phyloP scores from a whole-genome alignment of 1,140 invertebrate genomes.

The Xylocopa sonorina region DNA sequence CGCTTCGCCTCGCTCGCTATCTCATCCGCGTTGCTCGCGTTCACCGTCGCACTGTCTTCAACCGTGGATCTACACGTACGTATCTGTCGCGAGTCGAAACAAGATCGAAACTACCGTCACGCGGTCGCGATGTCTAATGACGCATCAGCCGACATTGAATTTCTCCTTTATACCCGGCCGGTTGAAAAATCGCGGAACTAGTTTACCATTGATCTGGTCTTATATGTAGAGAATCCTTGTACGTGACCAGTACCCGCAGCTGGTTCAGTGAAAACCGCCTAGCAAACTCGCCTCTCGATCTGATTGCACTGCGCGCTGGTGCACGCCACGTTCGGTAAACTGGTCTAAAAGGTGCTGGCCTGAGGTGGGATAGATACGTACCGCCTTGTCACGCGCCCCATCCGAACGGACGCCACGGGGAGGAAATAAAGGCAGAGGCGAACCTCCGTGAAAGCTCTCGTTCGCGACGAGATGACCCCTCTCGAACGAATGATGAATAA shows the following conservation, averaged over 20 bases:
- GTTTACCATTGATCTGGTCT: conserved; percentile 78
- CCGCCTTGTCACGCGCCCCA: conserved; percentile 4
- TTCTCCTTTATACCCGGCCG: conserved; percentile 80
- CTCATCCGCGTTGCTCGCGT: conserved; percentile 42
- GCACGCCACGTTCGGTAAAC: neutral
- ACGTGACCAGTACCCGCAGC: conserved; percentile 44
- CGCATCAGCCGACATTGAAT: conserved; percentile 77
- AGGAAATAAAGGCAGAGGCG: conserved; percentile 44
- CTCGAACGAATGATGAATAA: neutral
- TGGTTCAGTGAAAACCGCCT: conserved; percentile 72
- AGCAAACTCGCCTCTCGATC: conserved; percentile 42
- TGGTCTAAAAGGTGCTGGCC: conserved; percentile 1
- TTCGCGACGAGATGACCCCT: neutral
- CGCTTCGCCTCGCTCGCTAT: conserved; percentile 29
- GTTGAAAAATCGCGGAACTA: conserved; percentile 79
- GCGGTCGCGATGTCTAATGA: conserved; percentile 73
- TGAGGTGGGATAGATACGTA: conserved; percentile 32
- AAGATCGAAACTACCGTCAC: conserved; percentile 63
- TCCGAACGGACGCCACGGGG: conserved; percentile 28
- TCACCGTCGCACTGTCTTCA: conserved; percentile 11
- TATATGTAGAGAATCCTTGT: conserved; percentile 64
- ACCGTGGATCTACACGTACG: neutral
- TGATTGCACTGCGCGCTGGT: neutral
- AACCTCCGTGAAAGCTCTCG: conserved; percentile 44
- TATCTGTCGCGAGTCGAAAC: no score